phyloP scores from a whole-genome alignment of 2,113 vertebrate species.

The Oxyruncus cristatus region DNA sequence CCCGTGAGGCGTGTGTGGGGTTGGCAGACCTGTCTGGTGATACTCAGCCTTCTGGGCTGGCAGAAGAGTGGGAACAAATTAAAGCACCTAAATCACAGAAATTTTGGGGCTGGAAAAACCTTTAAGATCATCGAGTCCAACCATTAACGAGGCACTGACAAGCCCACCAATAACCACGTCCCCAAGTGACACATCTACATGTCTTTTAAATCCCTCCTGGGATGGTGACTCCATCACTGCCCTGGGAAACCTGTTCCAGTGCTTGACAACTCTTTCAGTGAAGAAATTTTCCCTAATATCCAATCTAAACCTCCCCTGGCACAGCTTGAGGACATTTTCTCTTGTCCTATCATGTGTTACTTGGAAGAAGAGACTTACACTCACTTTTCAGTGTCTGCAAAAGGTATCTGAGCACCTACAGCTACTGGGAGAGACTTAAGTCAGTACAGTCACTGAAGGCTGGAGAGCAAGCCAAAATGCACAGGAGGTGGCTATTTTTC shows the following conservation, averaged over 20 bases:
- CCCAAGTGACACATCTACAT: background rate
- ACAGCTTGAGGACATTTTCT: background rate
- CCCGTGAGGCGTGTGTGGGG: background rate
- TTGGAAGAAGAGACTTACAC: fast-evolving
- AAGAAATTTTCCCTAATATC: background rate
- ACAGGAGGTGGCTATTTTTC: background rate
- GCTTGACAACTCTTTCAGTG: background rate
- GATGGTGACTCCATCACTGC: background rate
- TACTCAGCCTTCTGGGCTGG: background rate
- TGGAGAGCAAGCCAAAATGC: background rate
- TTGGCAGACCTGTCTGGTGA: background rate
- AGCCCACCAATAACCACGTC: too few species aligned
- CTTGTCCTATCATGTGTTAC: background rate
- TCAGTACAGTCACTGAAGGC: background rate
- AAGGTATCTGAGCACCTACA: background rate
- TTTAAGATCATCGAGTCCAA: background rate
- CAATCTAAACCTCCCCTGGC: background rate
- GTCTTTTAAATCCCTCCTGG: background rate
- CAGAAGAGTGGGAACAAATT: background rate
- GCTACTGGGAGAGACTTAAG: background rate
- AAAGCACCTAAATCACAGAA: background rate
- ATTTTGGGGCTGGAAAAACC: background rate
- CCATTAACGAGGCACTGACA: background rate
- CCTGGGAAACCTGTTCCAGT: background rate
- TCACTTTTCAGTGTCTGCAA: background rate